Conservation (phyloP, 2,113 vertebrate species). For the Rhinichthys klamathensis region DNA sequence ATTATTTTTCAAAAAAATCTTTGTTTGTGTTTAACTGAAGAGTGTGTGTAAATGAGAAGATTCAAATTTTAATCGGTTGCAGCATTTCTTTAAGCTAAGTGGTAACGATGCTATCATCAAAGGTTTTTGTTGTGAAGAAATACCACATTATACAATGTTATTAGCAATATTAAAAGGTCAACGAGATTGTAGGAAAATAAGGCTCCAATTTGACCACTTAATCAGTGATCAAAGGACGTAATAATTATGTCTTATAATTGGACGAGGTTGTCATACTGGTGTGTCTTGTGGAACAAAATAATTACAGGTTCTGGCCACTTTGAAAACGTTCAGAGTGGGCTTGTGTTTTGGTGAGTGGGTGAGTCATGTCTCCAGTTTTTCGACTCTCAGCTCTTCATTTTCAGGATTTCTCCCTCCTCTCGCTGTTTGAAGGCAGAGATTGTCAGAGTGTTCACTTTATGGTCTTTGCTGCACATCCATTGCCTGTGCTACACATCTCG, state of each 20-base stretch:
- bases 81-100: neutral
- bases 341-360: constrained; percentile 14
- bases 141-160: neutral
- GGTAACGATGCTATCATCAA: neutral
- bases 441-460: constrained; percentile 16
- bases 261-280: constrained; percentile 2
- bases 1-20: no score
- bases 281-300: constrained; percentile 37
- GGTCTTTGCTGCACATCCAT: neutral
- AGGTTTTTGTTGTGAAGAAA: neutral
- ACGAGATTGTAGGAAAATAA: neutral
- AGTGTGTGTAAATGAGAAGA: no score
- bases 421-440: neutral
- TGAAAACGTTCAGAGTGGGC: neutral
- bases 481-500: neutral
- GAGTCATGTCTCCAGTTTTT: constrained; percentile 21
- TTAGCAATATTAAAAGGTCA: neutral
- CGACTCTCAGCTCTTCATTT: neutral
- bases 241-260: neutral
- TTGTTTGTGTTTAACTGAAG: neutral
- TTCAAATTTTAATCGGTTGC: no score
- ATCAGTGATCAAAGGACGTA: neutral
- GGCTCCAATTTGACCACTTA: neutral
- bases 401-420: constrained; percentile 10
- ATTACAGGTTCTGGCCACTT: constrained; percentile 27